Evolutionary conservation across 2,113 vertebrate species (phyloP).

Genomic region (Chroicocephalus ridibundus): DNA sequence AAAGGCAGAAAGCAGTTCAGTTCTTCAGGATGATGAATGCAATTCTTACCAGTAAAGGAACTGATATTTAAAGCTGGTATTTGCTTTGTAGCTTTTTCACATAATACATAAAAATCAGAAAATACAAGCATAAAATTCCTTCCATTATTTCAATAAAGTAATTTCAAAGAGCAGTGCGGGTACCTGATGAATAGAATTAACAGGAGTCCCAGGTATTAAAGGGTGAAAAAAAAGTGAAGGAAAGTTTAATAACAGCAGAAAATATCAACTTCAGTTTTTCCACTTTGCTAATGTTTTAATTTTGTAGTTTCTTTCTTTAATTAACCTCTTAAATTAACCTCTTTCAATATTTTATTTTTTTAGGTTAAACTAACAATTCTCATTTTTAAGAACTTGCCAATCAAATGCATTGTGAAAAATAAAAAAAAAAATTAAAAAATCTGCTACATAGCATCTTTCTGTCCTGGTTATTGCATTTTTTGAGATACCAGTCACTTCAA

Average conservation of each 20-base stretch:
- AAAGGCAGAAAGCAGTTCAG: not conserved
- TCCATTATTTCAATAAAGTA: not conserved
- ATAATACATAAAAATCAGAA: not conserved
- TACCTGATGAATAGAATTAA: not conserved
- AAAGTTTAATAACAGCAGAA: not conserved
- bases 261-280: not conserved
- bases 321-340: not conserved
- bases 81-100: not conserved
- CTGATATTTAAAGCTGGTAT: not conserved
- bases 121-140: not conserved
- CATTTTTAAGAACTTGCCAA: not conserved
- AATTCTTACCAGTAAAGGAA: not conserved
- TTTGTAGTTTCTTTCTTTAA: not conserved
- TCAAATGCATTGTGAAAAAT: not conserved
- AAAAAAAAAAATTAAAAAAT: too few species aligned
- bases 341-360: not conserved
- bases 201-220: not conserved
- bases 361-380: not conserved
- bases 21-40: not conserved
- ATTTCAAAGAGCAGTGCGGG: not conserved
- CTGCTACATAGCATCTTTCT: not conserved
- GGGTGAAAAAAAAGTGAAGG: fast-evolving
- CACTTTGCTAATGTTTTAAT: not conserved
- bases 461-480: not conserved
- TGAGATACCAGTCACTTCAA: not conserved